phyloP scores from a whole-genome alignment of 2,113 vertebrate species.

The Sphyrna mokarran region DNA sequence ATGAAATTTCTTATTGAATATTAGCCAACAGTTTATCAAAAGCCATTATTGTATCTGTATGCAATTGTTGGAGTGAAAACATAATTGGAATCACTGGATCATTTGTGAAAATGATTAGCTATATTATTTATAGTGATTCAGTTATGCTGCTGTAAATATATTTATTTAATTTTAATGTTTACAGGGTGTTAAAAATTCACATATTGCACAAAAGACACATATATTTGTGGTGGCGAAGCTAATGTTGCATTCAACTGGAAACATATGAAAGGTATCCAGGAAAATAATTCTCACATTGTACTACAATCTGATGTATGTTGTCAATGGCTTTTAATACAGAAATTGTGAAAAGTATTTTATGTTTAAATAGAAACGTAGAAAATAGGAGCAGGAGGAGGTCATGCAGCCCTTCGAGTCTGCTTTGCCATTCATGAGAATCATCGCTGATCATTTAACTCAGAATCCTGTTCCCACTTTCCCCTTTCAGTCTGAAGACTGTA shows the following conservation, averaged over 20 bases:
- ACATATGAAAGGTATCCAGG: neutral
- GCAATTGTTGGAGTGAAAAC: neutral
- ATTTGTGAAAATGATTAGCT: neutral
- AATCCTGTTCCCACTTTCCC: too few relatives aligned
- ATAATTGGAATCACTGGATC: neutral
- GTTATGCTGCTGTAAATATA: neutral
- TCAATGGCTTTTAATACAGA: neutral
- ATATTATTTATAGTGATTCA: neutral
- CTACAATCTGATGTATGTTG: neutral
- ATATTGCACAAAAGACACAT: neutral
- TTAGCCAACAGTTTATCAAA: neutral
- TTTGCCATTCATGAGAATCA: too few relatives aligned
- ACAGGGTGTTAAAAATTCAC: neutral
- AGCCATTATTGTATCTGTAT: neutral
- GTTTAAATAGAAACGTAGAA: neutral
- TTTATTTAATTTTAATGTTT: neutral
- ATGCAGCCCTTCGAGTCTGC: too few relatives aligned
- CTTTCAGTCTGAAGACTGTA: too few relatives aligned
- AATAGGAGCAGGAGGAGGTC: too few relatives aligned
- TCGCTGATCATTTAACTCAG: too few relatives aligned
- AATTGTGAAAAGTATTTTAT: neutral
- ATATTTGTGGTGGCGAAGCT: neutral
- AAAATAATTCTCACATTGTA: neutral
- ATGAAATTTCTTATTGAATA: neutral
- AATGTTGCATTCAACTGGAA: neutral